phyloP scores from a whole-genome alignment of 2,888 invertebrate species.

The Auanema freiburgensis region DNA sequence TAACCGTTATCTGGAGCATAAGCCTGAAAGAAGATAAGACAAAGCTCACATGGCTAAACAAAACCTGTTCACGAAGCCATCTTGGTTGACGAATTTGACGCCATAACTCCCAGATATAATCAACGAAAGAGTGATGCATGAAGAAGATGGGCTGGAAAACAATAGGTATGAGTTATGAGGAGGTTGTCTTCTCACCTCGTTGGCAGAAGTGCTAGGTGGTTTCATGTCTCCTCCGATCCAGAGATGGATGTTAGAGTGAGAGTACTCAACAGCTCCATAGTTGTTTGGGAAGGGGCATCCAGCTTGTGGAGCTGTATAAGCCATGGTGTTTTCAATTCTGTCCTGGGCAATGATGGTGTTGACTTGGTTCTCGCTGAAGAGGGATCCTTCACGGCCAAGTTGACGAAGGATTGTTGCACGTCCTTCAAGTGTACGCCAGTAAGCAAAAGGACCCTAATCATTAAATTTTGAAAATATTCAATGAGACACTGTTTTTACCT shows the following conservation, averaged over 20 bases:
- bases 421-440: conserved; percentile 62
- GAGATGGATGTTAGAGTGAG: conserved; percentile 62
- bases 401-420: conserved; percentile 56
- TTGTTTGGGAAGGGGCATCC: conserved; percentile 62
- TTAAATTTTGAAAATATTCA: background rate
- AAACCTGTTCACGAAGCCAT: conserved; percentile 55
- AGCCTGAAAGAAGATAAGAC: conserved; percentile 30
- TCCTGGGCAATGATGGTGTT: conserved; percentile 58
- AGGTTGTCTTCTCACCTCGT: conserved; percentile 23
- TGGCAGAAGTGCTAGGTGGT: conserved; percentile 46
- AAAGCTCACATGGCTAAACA: background rate
- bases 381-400: conserved; percentile 55
- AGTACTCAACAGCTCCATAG: conserved; percentile 61
- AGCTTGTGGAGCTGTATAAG: conserved; percentile 60
- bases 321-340: conserved; percentile 59
- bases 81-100: conserved; percentile 58
- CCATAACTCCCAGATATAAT: conserved; percentile 65
- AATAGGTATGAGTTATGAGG: background rate
- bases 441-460: conserved; percentile 60
- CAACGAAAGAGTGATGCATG: conserved; percentile 66
- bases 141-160: conserved; percentile 58
- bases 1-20: conserved; percentile 56
- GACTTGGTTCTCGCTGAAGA: conserved; percentile 54
- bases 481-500: conserved; percentile 16
- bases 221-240: conserved; percentile 53